Evolutionary conservation across 2,888 invertebrate genomes (phyloP).

Genomic region (Julus scanicus): DNA sequence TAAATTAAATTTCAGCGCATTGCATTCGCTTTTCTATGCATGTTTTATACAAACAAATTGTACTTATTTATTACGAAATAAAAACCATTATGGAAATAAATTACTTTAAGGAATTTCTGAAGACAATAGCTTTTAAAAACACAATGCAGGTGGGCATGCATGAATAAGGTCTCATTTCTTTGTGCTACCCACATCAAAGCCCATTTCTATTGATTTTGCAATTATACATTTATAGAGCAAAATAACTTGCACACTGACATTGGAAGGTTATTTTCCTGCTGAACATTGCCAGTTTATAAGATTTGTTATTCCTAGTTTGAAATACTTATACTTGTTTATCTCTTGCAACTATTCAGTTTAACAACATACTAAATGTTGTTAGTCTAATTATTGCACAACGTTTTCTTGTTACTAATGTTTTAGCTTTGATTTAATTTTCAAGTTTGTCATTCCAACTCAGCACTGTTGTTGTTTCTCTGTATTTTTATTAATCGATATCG

Average conservation of each 20-base stretch:
- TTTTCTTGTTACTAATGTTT: neutral
- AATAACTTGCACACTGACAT: neutral
- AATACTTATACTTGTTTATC: neutral
- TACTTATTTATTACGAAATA: slow-evolving; percentile 34
- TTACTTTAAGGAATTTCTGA: slow-evolving; percentile 43
- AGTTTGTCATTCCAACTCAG: neutral
- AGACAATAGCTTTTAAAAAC: slow-evolving; percentile 41
- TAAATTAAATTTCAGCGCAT: slow-evolving; percentile 27
- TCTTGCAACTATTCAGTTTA: neutral
- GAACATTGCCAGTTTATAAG: neutral
- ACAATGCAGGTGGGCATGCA: slow-evolving; percentile 20
- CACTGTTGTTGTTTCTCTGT: no score
- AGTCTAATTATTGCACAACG: no score
- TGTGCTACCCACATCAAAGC: slow-evolving; percentile 5
- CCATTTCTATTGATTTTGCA: slow-evolving; percentile 42
- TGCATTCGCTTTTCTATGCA: neutral
- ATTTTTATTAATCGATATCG: no score
- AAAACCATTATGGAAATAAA: slow-evolving; percentile 43
- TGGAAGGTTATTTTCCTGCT: neutral
- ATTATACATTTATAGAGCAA: neutral
- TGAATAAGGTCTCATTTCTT: neutral
- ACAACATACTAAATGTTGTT: no score
- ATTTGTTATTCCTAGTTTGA: neutral
- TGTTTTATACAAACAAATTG: slow-evolving; percentile 30
- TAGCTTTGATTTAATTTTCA: neutral